Percentiles rank a stretch among this genome's conserved stretches.
These are phyloP conservation scores for Catharus minimus DNA, from an alignment of 2,113 vertebrate species.

Conservation along the genomic window DNA sequence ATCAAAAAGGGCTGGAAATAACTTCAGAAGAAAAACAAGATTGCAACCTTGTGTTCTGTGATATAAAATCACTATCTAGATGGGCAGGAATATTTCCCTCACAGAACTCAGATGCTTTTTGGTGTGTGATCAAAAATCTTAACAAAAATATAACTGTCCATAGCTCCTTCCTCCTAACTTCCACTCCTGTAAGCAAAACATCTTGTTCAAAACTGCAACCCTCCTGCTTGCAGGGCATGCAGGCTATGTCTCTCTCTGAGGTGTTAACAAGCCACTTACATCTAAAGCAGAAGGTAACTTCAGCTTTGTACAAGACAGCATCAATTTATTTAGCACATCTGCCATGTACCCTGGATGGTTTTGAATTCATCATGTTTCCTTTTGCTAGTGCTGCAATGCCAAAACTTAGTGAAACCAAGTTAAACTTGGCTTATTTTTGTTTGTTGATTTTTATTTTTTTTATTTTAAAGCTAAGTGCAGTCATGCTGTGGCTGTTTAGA, in stretches of 20 bases:
- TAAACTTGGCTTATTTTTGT: not conserved
- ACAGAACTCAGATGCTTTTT: not conserved
- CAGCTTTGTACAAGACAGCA: not conserved
- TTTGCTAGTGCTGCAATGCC: not conserved
- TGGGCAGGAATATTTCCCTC: not conserved
- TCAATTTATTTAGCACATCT: not conserved
- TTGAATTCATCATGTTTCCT: not conserved
- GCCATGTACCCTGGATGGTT: fast-evolving
- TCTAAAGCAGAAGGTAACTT: not conserved
- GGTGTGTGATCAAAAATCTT: not conserved
- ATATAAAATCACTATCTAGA: not conserved
- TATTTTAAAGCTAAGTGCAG: not conserved
- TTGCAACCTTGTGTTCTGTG: not conserved
- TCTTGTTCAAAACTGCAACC: not conserved
- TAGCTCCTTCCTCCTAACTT: not conserved
- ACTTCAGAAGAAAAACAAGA: not conserved
- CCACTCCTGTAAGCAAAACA: not conserved
- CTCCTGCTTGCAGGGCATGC: not conserved
- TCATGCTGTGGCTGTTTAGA: not conserved
- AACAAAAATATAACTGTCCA: not conserved
- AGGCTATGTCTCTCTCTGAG: not conserved
- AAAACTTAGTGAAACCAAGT: not conserved
- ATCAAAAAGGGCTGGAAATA: not conserved
- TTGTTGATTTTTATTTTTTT: not conserved
- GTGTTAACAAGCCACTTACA: not conserved